These are phyloP conservation scores for Halcyon senegalensis DNA, from an alignment of 2,113 vertebrate species.

Conservation along the genomic window DNA sequence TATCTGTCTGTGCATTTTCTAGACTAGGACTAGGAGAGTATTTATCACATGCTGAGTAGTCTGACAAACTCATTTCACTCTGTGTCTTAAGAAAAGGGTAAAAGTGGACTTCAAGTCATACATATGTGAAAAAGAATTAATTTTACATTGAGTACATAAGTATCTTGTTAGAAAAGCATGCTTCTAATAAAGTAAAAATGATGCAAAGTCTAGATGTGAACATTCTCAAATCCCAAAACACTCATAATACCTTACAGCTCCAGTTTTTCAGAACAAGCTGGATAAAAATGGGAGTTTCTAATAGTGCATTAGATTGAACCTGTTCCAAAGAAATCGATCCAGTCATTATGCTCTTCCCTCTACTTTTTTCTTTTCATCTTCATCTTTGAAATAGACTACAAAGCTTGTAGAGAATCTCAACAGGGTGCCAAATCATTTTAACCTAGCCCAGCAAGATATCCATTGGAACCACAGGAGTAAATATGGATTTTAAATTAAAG, in stretches of 20 bases:
- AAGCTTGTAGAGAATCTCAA: conserved; percentile 49
- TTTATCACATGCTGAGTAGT: not conserved
- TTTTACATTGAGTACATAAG: not conserved
- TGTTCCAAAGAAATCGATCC: conserved; percentile 37
- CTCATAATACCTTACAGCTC: not conserved
- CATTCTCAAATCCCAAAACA: not conserved
- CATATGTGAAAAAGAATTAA: not conserved
- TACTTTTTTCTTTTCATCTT: not conserved
- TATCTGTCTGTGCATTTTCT: not conserved
- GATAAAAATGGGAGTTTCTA: not conserved
- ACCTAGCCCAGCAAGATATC: conserved; percentile 58
- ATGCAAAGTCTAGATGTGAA: not conserved
- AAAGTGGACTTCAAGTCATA: not conserved
- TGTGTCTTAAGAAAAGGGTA: not conserved
- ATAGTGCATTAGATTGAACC: not conserved
- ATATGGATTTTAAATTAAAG: conserved; percentile 71
- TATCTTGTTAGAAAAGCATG: not conserved
- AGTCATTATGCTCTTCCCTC: conserved; percentile 15
- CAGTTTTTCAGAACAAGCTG: not conserved
- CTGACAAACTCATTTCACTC: not conserved
- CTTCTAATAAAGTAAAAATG: not conserved
- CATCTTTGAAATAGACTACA: conserved; percentile 45
- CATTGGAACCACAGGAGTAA: conserved; percentile 42
- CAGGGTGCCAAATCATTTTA: conserved; percentile 62
- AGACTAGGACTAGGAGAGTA: not conserved